phyloP scores from a whole-genome alignment of 2,888 invertebrate species.

The Andrena chrysosceles region DNA sequence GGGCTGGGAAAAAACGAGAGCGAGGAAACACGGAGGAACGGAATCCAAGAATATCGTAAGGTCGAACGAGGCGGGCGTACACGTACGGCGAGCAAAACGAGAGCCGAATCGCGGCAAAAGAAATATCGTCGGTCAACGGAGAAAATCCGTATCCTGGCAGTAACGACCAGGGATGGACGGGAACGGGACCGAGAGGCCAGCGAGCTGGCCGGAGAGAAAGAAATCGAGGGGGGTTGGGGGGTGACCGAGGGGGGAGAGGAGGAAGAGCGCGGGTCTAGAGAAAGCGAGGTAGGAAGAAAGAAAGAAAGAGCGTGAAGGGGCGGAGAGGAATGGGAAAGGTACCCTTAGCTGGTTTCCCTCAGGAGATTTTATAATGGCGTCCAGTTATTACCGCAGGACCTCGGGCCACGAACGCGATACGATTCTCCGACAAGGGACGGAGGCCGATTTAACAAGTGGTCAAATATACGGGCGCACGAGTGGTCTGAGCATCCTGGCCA shows the following conservation, averaged over 20 bases:
- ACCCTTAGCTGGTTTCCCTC: conserved; percentile 83
- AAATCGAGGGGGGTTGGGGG: conserved; percentile 34
- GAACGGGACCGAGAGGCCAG: conserved; percentile 57
- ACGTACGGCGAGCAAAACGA: conserved; percentile 64
- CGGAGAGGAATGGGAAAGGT: conserved; percentile 63
- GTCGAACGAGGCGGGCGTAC: conserved; percentile 44
- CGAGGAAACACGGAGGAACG: conserved; percentile 58
- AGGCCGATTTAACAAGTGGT: conserved; percentile 82
- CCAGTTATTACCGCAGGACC: conserved; percentile 84
- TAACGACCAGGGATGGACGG: conserved; percentile 80
- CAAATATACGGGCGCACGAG: conserved; percentile 75
- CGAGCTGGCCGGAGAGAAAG: conserved; percentile 50
- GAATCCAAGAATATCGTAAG: conserved; percentile 63
- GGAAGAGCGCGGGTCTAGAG: conserved; percentile 30
- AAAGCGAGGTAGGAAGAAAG: conserved; percentile 17
- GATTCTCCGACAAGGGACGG: conserved; percentile 81
- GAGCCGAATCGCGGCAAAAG: conserved; percentile 74
- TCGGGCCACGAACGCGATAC: conserved; percentile 82
- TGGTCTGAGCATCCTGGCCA: conserved; percentile 56
- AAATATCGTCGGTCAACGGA: conserved; percentile 80
- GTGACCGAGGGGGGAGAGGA: conserved; percentile 8
- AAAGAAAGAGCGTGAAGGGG: conserved; percentile 25
- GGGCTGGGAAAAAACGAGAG: conserved; percentile 39
- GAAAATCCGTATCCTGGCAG: conserved; percentile 83
- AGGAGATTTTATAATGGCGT: conserved; percentile 85